Evolutionary conservation across 2,888 invertebrate species (phyloP), one percentile per base, ranked within the genome.

Genomic region (Sepioteuthis lessoniana): DNA sequence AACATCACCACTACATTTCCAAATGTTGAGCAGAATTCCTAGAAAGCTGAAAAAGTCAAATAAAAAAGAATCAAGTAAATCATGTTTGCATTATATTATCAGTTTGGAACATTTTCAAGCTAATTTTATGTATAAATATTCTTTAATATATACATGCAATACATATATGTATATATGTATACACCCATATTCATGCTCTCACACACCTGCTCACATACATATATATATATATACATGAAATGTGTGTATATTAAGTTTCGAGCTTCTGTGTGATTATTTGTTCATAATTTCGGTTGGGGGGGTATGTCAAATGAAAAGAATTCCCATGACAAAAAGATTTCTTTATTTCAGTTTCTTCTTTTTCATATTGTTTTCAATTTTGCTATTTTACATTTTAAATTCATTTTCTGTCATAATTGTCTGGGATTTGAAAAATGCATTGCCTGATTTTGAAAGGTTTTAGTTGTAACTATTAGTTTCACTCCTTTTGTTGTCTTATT

Each of bases 221-320:
- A 90, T 90, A 90, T 5, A 90, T 90, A 90, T 21, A 90, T 37
- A n/a, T 90, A 19, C 31, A n/a, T 19, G 8, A 90, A 5, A 90
- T 90, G 37, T 90, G 35, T 90, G 90, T 90, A 90, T 90, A 90
- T 90, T 35, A 35, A 90, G 38, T 91, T 37, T 37, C 2, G 42
- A 37, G 42, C 91, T 42, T 90, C 16, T 91, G 35, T 92, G 92
- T 92, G 46, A 31, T 47, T 92, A 46, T 42, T 92, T 92, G 92
- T 92, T 92, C 92, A 92, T 47, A 31, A 92, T 92, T 92, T 91
- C 21, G 46, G n/a, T n/a, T n/a, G 42, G 46, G n/a, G 46, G 31
- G 3, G n/a, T 42, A 92, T n/a, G 42, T 46, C 47, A 91, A 42
- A 92, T 92, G 92, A 92, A 92, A 91, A 92, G 16, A 47, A 46